Base-by-base conservation (phyloP, 2,888 invertebrate species). In the Xylota sylvarum region DNA sequence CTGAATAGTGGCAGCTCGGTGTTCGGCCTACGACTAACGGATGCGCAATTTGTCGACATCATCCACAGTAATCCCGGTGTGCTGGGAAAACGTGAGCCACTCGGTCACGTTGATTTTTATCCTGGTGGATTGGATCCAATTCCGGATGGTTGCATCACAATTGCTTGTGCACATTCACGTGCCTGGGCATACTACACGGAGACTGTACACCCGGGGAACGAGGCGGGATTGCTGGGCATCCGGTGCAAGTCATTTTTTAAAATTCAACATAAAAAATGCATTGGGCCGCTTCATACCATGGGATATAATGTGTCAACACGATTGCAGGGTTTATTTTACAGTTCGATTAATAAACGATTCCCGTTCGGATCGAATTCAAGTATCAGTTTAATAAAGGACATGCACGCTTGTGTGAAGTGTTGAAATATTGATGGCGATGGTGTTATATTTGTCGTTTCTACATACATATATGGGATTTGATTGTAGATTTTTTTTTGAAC, bases 51-150 rank as follows among this genome's bases (percentile, higher is more conserved):
- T 82, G 76, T 77, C 56, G 62, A 37, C 32, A 62, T 55, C 37
- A 46, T 56, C 55, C 90, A 91, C 67, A 90, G 89, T 4, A 91
- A 92, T 72, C 77, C 88, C 4, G 91, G 90, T 5, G 89, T 89
- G 37, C 65, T 91, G 12, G 46, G 2, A 12, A 17, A 19, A 62
- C 88, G 89, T 2, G 89, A 89, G 12, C 90, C 91, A 0, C 73
- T 90, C n/a, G 92, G 92, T 4, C 91, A 92, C 88, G 88, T 90
- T 7, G 92, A 91, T 74, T 92, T 91, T 62, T 91, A 91, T 89
- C 90, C 91, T 0, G 89, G 89, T n/a, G 91, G 91, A 17, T 89
- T 89, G 4, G 85, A 89, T 80, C 88, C 91, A 17, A 88, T 91
- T 23, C 90, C 89, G 48, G 89, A 90, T 4, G 91, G 91, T 4